Conservation (phyloP, 2,888 invertebrate genomes). For the Drosophila emarginata region DNA sequence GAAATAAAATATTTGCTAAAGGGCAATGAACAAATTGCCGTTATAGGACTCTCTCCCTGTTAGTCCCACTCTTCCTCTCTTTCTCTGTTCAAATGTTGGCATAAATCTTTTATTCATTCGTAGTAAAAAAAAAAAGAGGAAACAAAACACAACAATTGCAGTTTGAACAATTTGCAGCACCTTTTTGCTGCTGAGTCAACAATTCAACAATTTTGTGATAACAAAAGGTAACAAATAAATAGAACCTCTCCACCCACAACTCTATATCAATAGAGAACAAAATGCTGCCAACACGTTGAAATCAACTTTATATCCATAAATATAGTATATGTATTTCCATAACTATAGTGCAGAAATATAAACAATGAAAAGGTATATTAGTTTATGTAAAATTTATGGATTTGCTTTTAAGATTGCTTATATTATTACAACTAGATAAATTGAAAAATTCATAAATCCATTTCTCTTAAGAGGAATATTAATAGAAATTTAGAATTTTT, state of each 20-base stretch:
- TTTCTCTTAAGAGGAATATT: too few relatives aligned
- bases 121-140: background rate
- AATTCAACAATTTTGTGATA: conserved; percentile 61
- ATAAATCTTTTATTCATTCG: conserved; percentile 63
- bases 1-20: background rate
- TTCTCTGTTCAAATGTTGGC: conserved; percentile 1
- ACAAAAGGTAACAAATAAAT: conserved; percentile 59
- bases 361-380: background rate
- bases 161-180: conserved; percentile 58
- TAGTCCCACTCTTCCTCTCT: background rate
- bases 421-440: too few relatives aligned
- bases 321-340: conserved; percentile 12
- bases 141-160: conserved; percentile 47
- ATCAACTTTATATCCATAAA: conserved; percentile 16
- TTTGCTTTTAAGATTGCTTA: too few relatives aligned
- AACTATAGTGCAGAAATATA: background rate
- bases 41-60: background rate
- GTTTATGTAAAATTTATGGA: background rate
- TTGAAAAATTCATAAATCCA: too few relatives aligned
- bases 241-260: conserved; percentile 1
- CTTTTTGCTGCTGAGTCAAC: conserved; percentile 63
- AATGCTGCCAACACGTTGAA: conserved; percentile 9
- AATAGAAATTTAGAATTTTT: too few relatives aligned
- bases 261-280: conserved; percentile 15
- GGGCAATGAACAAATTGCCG: background rate